phyloP scores from a whole-genome alignment of 2,797 vertebrate genomes.

The Scolopax bukidnonensis region DNA sequence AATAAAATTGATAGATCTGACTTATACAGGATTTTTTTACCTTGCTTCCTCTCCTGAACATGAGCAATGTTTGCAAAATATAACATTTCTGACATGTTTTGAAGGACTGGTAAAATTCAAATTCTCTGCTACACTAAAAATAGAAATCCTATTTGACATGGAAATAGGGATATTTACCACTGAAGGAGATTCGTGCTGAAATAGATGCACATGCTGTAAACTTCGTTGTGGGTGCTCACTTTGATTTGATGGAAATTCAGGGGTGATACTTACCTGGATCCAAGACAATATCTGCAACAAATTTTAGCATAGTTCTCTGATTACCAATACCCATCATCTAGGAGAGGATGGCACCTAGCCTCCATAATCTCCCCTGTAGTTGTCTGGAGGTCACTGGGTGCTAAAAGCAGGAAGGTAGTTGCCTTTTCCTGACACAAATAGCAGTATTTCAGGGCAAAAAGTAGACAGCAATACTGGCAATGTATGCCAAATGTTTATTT shows the following conservation, averaged over 20 bases:
- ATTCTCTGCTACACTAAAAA: not conserved
- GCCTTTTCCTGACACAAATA: not conserved
- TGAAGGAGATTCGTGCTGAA: not conserved
- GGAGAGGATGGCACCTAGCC: not conserved
- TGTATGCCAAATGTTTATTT: not conserved
- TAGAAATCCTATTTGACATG: not conserved
- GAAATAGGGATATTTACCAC: not conserved
- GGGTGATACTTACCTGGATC: not conserved
- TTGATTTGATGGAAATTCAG: not conserved
- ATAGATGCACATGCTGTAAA: not conserved
- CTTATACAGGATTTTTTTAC: not conserved
- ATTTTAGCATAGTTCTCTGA: not conserved
- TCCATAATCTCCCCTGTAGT: not conserved
- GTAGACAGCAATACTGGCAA: not conserved
- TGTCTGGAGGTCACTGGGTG: not conserved
- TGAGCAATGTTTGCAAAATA: not conserved
- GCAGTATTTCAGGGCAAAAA: not conserved
- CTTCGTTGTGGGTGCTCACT: not conserved
- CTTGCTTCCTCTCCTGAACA: not conserved
- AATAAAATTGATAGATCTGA: not conserved
- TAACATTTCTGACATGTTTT: not conserved
- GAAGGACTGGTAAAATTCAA: not conserved
- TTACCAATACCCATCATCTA: not conserved
- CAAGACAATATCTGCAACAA: not conserved
- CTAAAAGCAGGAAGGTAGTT: not conserved